Percentiles rank a stretch among this genome's conserved stretches.
Conservation (phyloP, 2,113 vertebrate genomes). For the Cyanoliseus patagonus region DNA sequence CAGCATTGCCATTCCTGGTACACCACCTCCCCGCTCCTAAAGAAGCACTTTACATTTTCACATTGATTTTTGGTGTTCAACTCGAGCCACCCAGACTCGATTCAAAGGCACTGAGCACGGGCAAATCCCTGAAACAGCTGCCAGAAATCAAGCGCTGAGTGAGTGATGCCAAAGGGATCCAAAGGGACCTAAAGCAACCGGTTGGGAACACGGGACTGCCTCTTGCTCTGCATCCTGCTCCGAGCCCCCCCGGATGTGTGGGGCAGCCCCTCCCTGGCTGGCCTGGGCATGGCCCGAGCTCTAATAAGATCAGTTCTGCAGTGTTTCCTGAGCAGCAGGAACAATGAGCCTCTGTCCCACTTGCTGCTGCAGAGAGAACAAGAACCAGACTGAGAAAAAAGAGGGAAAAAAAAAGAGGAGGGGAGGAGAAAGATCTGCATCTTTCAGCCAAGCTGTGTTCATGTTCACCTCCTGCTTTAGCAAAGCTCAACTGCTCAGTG, state of each 20-base stretch:
- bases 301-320: conserved; percentile 3
- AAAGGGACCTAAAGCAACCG: not conserved
- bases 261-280: not conserved
- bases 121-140: not conserved
- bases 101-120: not conserved
- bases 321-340: conserved; percentile 9
- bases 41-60: not conserved
- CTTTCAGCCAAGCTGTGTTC: not conserved
- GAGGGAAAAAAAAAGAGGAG: not conserved
- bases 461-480: not conserved
- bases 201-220: rapidly evolving
- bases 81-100: not conserved
- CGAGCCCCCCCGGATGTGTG: not conserved
- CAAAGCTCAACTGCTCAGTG: rapidly evolving
- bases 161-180: rapidly evolving
- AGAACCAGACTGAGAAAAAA: not conserved
- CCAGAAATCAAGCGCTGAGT: not conserved
- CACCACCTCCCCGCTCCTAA: not conserved
- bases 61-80: not conserved
- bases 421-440: not conserved
- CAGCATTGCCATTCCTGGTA: not conserved
- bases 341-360: conserved; percentile 63
- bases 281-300: not conserved
- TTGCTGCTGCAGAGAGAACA: not conserved
- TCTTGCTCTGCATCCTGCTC: not conserved